Evolutionary conservation across 2,113 vertebrate genomes (phyloP).

Genomic region (Leptobrachium leishanense): DNA sequence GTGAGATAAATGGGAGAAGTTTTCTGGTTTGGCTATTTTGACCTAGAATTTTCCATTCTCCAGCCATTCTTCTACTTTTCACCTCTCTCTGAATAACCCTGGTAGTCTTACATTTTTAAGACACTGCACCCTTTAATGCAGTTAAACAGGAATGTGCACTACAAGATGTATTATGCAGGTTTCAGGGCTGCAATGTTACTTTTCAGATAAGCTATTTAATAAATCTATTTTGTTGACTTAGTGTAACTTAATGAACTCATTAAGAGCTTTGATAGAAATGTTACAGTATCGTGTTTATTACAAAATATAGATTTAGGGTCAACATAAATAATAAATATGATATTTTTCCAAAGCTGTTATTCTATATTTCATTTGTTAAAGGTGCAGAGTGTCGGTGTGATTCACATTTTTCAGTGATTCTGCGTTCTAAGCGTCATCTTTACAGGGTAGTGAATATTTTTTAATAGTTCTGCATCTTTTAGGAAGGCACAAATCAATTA

Average conservation of each 20-base stretch:
- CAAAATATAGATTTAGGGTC: constrained; percentile 6
- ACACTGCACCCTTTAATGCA: not conserved
- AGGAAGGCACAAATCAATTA: too few species aligned
- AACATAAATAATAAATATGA: constrained; percentile 7
- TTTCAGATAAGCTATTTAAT: constrained; percentile 21
- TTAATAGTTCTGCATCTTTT: too few species aligned
- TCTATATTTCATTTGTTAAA: not conserved
- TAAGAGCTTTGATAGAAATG: not conserved
- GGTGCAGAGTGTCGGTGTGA: too few species aligned
- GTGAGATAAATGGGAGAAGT: too few species aligned
- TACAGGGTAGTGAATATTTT: too few species aligned
- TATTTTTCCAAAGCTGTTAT: constrained; percentile 6
- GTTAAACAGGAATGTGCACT: not conserved
- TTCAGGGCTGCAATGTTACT: not conserved
- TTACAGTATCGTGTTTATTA: not conserved
- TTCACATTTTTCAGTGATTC: too few species aligned
- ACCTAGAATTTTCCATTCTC: too few species aligned
- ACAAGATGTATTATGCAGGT: not conserved
- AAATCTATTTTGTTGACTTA: not conserved
- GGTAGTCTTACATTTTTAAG: not conserved
- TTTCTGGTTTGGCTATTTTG: too few species aligned
- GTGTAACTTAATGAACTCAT: not conserved
- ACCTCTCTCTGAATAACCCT: too few species aligned
- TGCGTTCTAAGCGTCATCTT: too few species aligned
- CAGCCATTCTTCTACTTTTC: too few species aligned